Percentiles rank a stretch among this genome's conserved stretches.
Conservation (phyloP, 2,888 invertebrate genomes). For the Thumatha senex region DNA sequence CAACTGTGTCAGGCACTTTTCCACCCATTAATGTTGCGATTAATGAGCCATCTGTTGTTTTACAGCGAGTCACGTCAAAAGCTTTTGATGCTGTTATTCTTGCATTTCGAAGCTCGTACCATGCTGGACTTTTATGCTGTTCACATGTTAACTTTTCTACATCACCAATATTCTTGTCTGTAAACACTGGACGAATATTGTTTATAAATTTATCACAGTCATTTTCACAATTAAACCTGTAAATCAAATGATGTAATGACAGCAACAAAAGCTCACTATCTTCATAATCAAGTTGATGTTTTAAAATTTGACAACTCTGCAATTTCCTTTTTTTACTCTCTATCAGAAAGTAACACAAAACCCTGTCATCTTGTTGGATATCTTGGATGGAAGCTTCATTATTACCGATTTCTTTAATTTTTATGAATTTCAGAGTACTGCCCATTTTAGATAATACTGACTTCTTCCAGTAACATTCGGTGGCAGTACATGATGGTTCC, state of each 20-base stretch:
- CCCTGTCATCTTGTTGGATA: too few species aligned
- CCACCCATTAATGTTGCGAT: conserved; percentile 20
- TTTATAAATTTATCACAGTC: background rate
- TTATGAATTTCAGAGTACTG: conserved; percentile 25
- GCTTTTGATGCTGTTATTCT: conserved; percentile 33
- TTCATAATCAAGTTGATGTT: too few species aligned
- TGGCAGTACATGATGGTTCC: conserved; percentile 39
- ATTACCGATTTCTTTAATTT: too few species aligned
- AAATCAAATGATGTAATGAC: too few species aligned
- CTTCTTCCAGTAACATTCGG: conserved; percentile 45
- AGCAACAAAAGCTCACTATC: too few species aligned
- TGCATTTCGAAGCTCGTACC: background rate
- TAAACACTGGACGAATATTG: too few species aligned
- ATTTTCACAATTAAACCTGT: too few species aligned
- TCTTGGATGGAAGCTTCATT: too few species aligned
- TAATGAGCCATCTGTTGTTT: conserved; percentile 21
- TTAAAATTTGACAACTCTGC: too few species aligned
- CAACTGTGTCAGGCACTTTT: conserved; percentile 26
- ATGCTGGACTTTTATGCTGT: background rate
- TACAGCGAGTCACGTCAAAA: conserved; percentile 28
- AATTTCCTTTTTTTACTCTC: too few species aligned
- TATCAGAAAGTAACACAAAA: too few species aligned
- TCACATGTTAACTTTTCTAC: background rate
- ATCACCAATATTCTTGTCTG: background rate
- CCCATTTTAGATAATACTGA: conserved; percentile 40